Base-by-base conservation (phyloP, 2,113 vertebrate genomes). In the Phycodurus eques region DNA sequence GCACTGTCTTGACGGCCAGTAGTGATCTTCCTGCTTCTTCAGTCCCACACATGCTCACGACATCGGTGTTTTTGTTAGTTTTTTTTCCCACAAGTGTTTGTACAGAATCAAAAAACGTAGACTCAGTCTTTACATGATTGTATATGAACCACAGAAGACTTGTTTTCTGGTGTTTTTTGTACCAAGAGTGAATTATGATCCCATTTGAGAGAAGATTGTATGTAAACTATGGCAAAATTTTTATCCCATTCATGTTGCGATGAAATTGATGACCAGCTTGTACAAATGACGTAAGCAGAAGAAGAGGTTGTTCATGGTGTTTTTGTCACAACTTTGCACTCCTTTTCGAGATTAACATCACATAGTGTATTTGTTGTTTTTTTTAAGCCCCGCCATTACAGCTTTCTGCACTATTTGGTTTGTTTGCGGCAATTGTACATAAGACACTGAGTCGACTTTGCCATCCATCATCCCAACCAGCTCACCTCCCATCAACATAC, bases 121-220 rank as follows among this genome's bases (percentile, higher is more conserved):
- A 95, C 94, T 97, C 95, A 93, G 94, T 93, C 95, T 96, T 96
- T 95, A 95, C 89, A 95, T 94, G 94, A 97, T 97, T 98, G 95
- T 98, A 96, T 95, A 95, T 95, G 95, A 95, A 94, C 93, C 93
- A 94, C 93, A 95, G 93, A 95, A 95, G 91, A 95, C 93, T 92
- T 94, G 94, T 95, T 95, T 95, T 95, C 94, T 96, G 95, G 94
- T 91, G 94, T 95, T 96, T 91, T 95, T 91, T 98, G 93, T 98
- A 97, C 93, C 94, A 93, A 89, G 84, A 91, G 87, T 91, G 90
- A 90, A 91, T 91, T 92, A 91, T 90, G 84, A 94, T 94, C 93
- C 92, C 91, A 96, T 96, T 95, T 95, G 95, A 81, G 71, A 76
- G 93, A 95, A 94, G 94, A 96, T 96, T 98, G 95, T 98, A 97